A percentile compares a stretch with the other conserved stretches of the same genome.
Conservation (phyloP, 2,888 invertebrate species). For the Steinernema scapterisci region DNA sequence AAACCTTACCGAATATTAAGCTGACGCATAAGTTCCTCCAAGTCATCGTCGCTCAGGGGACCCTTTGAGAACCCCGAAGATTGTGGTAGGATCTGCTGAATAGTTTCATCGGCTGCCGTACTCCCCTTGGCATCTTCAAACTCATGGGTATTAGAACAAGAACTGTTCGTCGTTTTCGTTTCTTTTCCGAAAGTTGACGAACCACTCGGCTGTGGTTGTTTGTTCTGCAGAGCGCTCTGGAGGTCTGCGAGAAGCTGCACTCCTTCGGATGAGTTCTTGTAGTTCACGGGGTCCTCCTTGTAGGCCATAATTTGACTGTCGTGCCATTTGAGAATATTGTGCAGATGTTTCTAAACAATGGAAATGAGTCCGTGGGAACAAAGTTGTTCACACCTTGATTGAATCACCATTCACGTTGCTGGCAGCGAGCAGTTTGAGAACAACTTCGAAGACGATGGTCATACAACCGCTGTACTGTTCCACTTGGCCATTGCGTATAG, state of each 20-base stretch:
- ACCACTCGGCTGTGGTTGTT: not conserved
- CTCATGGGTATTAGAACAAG: not conserved
- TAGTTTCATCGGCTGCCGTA: not conserved
- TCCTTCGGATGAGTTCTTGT: conserved; percentile 6
- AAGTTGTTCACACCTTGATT: not conserved
- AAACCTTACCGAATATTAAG: conserved; percentile 4
- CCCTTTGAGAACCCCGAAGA: not conserved
- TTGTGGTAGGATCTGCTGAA: not conserved
- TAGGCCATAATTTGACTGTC: not conserved
- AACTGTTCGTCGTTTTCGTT: not conserved
- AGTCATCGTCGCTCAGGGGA: conserved; percentile 17
- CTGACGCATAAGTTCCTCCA: conserved; percentile 8
- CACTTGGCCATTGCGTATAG: conserved; percentile 6
- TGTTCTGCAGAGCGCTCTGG: not conserved
- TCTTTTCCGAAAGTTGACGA: not conserved
- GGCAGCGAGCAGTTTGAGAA: not conserved
- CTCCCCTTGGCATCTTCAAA: not conserved
- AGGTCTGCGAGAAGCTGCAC: not conserved
- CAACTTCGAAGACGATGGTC: not conserved
- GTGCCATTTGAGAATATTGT: conserved; percentile 4
- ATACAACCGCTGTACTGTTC: conserved; percentile 28
- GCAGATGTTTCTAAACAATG: not conserved
- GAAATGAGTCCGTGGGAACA: not conserved
- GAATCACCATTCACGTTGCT: not conserved
- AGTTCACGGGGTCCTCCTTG: not conserved